Percentiles rank a stretch among this genome's conserved stretches.
phyloP scores from a whole-genome alignment of 1,140 invertebrate species.

The Anastrepha ludens region DNA sequence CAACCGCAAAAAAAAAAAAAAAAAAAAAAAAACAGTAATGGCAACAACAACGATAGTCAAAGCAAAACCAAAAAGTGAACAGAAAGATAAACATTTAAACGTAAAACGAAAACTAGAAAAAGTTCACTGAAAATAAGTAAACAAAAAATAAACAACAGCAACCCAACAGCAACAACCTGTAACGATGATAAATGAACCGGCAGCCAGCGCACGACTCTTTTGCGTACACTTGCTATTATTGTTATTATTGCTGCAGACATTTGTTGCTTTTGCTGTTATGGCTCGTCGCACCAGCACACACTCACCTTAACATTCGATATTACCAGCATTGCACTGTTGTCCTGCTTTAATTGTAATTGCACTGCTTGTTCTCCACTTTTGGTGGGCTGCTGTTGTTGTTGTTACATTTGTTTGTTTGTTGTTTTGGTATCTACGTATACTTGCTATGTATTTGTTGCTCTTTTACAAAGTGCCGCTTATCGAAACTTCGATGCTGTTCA shows the following conservation, averaged over 20 bases:
- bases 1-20: neutral
- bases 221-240: slow-evolving; percentile 31
- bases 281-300: neutral
- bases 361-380: neutral
- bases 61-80: neutral
- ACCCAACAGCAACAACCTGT: slow-evolving; percentile 36
- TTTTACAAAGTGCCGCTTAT: neutral
- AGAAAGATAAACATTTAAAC: slow-evolving; percentile 45
- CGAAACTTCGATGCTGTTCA: neutral
- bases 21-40: neutral
- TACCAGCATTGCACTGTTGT: neutral
- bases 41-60: neutral
- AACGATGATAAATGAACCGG: slow-evolving; percentile 51
- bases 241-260: neutral
- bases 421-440: neutral
- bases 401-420: slow-evolving; percentile 14
- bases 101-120: slow-evolving; percentile 34
- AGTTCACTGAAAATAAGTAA: slow-evolving; percentile 1
- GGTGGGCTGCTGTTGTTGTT: neutral
- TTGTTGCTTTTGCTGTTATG: neutral
- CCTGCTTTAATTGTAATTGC: slow-evolving; percentile 26
- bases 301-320: neutral
- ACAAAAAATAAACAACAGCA: neutral
- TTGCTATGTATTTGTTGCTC: neutral
- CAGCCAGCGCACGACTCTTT: slow-evolving; percentile 20